A percentile compares a stretch with the other conserved stretches of the same genome.
Evolutionary conservation across 2,888 invertebrate genomes (phyloP).

Genomic region (Lottia scabra): DNA sequence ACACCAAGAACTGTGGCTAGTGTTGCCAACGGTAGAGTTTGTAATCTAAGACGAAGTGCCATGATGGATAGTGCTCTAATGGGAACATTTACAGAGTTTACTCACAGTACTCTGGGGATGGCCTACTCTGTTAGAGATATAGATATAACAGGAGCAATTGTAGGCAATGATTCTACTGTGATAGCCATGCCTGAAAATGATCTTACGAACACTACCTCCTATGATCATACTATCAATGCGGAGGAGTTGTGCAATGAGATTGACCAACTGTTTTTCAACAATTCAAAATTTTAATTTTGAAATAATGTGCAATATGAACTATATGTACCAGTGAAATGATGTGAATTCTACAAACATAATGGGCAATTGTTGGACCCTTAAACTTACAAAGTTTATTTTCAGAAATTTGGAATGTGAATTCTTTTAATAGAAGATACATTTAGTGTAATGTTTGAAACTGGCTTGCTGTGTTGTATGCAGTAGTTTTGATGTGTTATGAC

Average conservation of each 20-base stretch:
- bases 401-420: too few species aligned
- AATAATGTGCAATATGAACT: background rate
- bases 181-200: constrained; percentile 46
- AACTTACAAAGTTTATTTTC: too few species aligned
- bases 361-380: too few species aligned
- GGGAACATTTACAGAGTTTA: constrained; percentile 39
- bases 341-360: too few species aligned
- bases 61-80: constrained; percentile 13
- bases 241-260: constrained; percentile 65
- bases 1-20: background rate
- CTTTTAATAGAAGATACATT: too few species aligned
- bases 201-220: constrained; percentile 58
- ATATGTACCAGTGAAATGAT: too few species aligned
- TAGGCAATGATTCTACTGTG: constrained; percentile 27
- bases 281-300: constrained; percentile 22
- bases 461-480: too few species aligned
- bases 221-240: constrained; percentile 65
- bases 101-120: constrained; percentile 44
- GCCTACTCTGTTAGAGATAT: constrained; percentile 55
- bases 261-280: constrained; percentile 63
- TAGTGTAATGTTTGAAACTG: too few species aligned
- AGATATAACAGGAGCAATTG: constrained; percentile 28
- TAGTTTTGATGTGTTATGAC: too few species aligned
- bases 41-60: background rate
- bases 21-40: background rate